These are phyloP conservation scores for Ophraella communa DNA, from an alignment of 2,888 invertebrate genomes.

Conservation along the genomic window DNA sequence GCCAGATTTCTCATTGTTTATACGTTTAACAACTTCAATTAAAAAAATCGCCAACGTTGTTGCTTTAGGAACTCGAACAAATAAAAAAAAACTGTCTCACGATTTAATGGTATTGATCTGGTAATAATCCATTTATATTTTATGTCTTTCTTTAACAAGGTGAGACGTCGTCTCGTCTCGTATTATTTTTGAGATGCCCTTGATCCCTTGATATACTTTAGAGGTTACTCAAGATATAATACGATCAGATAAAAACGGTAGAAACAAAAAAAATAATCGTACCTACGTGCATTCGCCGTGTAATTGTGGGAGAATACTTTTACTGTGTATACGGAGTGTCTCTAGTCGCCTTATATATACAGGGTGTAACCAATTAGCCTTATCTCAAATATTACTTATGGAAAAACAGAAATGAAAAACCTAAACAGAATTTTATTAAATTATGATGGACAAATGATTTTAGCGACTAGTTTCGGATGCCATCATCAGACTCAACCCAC, in stretches of 20 bases:
- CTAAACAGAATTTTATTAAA: too few relatives aligned
- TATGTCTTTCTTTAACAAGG: slow-evolving; percentile 13
- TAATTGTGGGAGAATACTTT: slow-evolving; percentile 11
- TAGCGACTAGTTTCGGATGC: too few relatives aligned
- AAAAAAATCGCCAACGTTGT: neutral
- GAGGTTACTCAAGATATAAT: slow-evolving; percentile 7
- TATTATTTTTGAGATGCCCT: slow-evolving; percentile 18
- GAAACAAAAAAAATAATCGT: neutral
- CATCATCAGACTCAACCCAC: too few relatives aligned
- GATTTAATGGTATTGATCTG: slow-evolving; percentile 1
- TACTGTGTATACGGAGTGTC: neutral
- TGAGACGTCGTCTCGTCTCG: slow-evolving; percentile 21
- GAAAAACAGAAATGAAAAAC: too few relatives aligned
- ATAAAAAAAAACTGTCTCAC: neutral
- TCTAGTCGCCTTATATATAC: neutral
- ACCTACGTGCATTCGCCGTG: slow-evolving; percentile 7
- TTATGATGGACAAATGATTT: too few relatives aligned
- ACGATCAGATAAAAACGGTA: slow-evolving; percentile 15
- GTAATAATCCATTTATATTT: slow-evolving; percentile 4
- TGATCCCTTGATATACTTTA: slow-evolving; percentile 26
- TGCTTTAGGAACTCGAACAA: too few relatives aligned
- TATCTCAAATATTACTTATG: too few relatives aligned
- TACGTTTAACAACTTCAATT: too few relatives aligned
- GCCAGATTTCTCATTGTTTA: too few relatives aligned
- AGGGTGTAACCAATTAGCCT: neutral